Evolutionary conservation across 2,113 vertebrate species (phyloP), one percentile per base, ranked within the genome.

Genomic region (Lasiurus borealis): DNA sequence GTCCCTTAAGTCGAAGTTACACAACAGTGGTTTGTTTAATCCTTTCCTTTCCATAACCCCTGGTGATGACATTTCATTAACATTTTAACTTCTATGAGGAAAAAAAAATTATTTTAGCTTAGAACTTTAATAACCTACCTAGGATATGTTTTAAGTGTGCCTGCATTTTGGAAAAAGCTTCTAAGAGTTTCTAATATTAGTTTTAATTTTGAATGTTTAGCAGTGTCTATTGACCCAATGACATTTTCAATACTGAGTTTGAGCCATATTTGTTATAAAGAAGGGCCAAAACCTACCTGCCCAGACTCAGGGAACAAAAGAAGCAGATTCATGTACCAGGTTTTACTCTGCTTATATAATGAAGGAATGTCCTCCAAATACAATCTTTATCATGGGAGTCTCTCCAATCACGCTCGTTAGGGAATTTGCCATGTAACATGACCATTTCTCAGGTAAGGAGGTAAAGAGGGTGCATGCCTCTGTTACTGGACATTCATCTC

Each of bases 1-100:
- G 88, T 95, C 86, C 52, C 91, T 86, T 96, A 97, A 93, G 86
- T 93, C 59, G 2, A 25, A 80, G 93, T 81, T 94, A 96, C 62
- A 77, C 75, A 97, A 88, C 31, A 93, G 8, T 59, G 93, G 50
- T 97, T 96, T 59, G n/a, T 89, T 95, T 97, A 96, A 96, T 97
- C 84, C 89, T 95, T 72, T 95, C 72, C 85, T 91, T 95, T 97
- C 40, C 66, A 68, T 85, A 97, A 93, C 86, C 88, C 68, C 77
- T 21, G 21, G 95, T 95, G 88, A 96, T 88, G 87, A 92, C 91
- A 96, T 85, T 78, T 85, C 85, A 96, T 97, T 97, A 94, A 76
- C 10, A 36, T 97, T 98, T 95, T 95, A 94, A 84, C 94, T 97
- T 71, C 31, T 76, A 40, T 89, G 88, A 71, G 27, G 12, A 15